Evolutionary conservation across 2,113 vertebrate genomes (phyloP), one percentile per base, ranked within the genome.

Genomic region (Menidia beryllina): DNA sequence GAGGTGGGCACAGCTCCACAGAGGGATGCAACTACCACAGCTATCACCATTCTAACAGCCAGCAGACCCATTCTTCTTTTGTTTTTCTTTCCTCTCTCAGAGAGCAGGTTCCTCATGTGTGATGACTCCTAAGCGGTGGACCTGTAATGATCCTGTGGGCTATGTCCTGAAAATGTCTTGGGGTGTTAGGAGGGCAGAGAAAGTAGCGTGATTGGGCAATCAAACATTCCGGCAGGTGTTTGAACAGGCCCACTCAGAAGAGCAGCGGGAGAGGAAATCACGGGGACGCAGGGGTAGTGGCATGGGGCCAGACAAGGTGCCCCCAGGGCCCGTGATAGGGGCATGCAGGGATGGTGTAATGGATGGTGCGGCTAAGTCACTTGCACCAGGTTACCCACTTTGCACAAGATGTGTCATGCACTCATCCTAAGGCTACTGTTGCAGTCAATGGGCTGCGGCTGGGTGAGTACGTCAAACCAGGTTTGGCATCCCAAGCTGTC

Each of bases 181-280:
- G 30, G 53, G 55, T 53, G 20, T 0, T n/a, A 60, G 45, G 17
- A 47, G 34, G 36, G 24, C 38, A 19, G 27, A 26, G 34, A 21
- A 39, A 47, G 27, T 19, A 36, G 21, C 71, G 27, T 55, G 80
- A 69, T 56, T 23, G 72, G 36, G 61, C 63, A 12, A 45, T 36
- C 27, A 73, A 66, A 48, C 79, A 69, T 86, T 86, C 82, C 77
- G 60, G 52, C 26, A 62, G 71, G 11, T 79, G 79, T 79, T 72
- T 80, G 58, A 69, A 77, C 83, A 86, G 54, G 47, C 49, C 70
- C 14, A 24, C 49, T 47, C 5, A 38, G 19, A 51, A 50, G 15
- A 58, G 25, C 10, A 60, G 34, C 11, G 25, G 8, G 11, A 43
- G 20, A 49, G 47, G 27, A 49, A 17, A 45, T 19, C 7, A n/a